These are phyloP conservation scores for Dendrolimus pini DNA, from an alignment of 2,888 invertebrate genomes.

Conservation along the genomic window DNA sequence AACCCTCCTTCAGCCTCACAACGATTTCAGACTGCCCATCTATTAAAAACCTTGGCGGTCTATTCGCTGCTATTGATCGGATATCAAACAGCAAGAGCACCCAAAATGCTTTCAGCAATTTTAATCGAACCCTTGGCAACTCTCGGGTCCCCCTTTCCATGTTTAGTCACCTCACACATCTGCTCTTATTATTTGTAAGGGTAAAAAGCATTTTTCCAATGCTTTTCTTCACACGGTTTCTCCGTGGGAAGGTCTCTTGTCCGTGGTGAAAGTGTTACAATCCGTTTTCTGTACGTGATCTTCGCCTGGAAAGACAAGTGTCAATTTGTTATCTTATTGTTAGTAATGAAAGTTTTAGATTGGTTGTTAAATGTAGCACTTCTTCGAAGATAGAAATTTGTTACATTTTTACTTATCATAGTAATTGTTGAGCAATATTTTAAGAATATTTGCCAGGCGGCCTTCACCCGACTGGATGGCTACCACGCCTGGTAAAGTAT, in stretches of 20 bases:
- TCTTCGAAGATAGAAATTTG: too few species aligned
- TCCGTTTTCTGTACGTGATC: conserved; percentile 50
- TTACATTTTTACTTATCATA: too few species aligned
- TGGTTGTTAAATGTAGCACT: conserved; percentile 12
- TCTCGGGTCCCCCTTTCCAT: conserved; percentile 40
- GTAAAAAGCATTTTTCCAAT: conserved; percentile 56
- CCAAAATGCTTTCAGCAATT: conserved; percentile 29
- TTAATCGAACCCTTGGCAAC: conserved; percentile 62
- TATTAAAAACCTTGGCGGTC: conserved; percentile 91
- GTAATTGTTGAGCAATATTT: too few species aligned
- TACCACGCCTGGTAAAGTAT: too few species aligned
- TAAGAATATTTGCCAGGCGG: too few species aligned
- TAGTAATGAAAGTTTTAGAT: conserved; percentile 33
- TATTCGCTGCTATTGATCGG: conserved; percentile 73
- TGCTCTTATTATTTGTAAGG: conserved; percentile 33
- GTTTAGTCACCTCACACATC: conserved; percentile 53
- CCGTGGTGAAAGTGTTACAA: conserved; percentile 55
- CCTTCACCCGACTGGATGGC: too few species aligned
- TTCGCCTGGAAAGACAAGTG: not conserved
- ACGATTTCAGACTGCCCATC: conserved; percentile 95
- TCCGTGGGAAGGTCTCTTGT: conserved; percentile 39
- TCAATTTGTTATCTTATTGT: conserved; percentile 34
- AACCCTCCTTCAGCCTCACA: conserved; percentile 90
- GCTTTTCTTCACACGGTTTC: conserved; percentile 62
- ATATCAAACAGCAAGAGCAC: conserved; percentile 32